Base-by-base conservation (phyloP, 2,797 vertebrate genomes). In the Xenops minutus region DNA sequence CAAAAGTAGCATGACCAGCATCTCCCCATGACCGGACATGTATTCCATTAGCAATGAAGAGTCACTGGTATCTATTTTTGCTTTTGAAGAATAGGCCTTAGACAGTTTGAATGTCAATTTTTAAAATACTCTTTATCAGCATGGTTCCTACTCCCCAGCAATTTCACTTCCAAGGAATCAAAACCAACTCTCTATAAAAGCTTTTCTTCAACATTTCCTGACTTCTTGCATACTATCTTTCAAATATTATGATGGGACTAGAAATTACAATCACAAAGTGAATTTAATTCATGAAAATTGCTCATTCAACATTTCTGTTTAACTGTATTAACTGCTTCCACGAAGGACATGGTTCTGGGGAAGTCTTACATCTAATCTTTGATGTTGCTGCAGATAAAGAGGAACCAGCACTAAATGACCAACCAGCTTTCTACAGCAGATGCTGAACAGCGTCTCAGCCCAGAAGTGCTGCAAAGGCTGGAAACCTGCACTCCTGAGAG, bases 401-500 rank as follows among this genome's bases (percentile, higher is more conserved):
- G 46, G 32, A 91, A 72, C 6, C 1, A 2, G 73, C 18, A 81
- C 27, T 58, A 68, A 36, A 46, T 3, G n/a, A 63, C n/a, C 2
- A 1, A 39, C 6, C 24, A 55, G 1, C 59, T 59, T 63, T 44
- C 73, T 56, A 22, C 16, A 80, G 34, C 1, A 0, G 15, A 88
- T 21, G 20, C 20, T 49, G 72, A 62, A 54, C 19, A 11, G 17
- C 0, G 0, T 24, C 48, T 62, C 23, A 59, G n/a, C 36, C 14
- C 43, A 24, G n/a, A 34, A 51, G 19, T 24, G 20, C 61, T 81
- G 48, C 39, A 23, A 69, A 59, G 68, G 44, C 43, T 55, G 76
- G 44, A 67, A 82, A 51, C 11, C 11, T n/a, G 27, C 2, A 3
- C 16, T 72, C 43, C 10, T 0, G 0, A 63, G 39, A 63, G 41